Conservation (phyloP, 2,888 invertebrate genomes). For the Schizaphis graminum region DNA sequence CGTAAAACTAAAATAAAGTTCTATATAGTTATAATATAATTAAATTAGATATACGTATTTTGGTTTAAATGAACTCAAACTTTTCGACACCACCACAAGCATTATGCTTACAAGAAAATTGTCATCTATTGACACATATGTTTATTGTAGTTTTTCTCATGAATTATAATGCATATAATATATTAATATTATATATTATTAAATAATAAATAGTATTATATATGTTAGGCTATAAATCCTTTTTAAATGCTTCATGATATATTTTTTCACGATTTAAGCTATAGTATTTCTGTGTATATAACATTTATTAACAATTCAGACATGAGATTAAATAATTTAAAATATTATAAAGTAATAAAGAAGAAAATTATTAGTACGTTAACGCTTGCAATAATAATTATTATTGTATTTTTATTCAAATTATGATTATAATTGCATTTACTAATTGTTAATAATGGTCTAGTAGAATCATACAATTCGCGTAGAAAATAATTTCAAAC, state of each 20-base stretch:
- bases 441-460: not conserved
- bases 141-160: too few relatives aligned
- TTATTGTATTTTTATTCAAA: not conserved
- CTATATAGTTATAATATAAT: not conserved
- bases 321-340: not conserved
- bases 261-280: not conserved
- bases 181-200: too few relatives aligned
- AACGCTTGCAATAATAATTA: not conserved
- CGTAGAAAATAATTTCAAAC: not conserved
- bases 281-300: not conserved
- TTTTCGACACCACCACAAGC: too few relatives aligned
- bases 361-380: not conserved
- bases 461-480: not conserved
- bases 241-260: not conserved
- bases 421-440: not conserved
- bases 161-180: too few relatives aligned
- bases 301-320: not conserved
- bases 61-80: too few relatives aligned
- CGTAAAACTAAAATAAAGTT: too few relatives aligned
- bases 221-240: not conserved
- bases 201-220: not conserved
- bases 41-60: too few relatives aligned
- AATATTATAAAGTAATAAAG: not conserved
- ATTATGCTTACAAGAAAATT: too few relatives aligned
- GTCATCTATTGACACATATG: too few relatives aligned